Conservation (phyloP, 1,140 invertebrate species). For the Solenopsis invicta region DNA sequence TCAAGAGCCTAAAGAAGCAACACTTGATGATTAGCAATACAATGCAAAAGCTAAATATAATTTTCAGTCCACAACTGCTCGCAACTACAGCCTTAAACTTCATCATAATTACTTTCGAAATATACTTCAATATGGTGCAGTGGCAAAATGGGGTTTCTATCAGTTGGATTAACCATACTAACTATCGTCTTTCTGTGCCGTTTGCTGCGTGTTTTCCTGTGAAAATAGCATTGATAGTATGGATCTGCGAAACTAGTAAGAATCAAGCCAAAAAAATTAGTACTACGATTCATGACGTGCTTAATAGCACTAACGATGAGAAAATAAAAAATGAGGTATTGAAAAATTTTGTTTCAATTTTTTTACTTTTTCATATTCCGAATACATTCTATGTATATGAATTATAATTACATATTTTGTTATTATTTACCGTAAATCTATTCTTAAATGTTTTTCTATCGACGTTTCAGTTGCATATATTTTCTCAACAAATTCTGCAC, state of each 20-base stretch:
- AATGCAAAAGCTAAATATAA: slow-evolving; percentile 5
- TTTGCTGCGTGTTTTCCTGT: too few species aligned
- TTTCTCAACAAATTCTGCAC: slow-evolving; percentile 80
- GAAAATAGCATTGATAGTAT: background rate
- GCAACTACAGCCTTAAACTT: background rate
- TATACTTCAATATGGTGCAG: background rate
- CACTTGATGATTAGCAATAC: background rate
- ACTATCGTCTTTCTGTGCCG: background rate
- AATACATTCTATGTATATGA: background rate
- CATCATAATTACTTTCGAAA: background rate
- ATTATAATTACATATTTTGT: background rate
- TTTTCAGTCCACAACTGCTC: background rate
- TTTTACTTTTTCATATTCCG: background rate
- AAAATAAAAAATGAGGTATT: background rate
- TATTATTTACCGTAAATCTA: background rate
- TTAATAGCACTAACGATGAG: background rate
- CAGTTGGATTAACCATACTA: background rate
- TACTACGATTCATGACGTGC: background rate
- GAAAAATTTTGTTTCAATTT: background rate
- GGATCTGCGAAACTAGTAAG: background rate
- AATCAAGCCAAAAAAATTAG: background rate
- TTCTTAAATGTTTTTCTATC: background rate
- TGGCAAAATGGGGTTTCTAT: background rate
- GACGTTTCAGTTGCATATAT: slow-evolving; percentile 75
- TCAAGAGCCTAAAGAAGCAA: background rate